Evolutionary conservation across 2,113 vertebrate species (phyloP).

Genomic region (Sakesphorus luctuosus): DNA sequence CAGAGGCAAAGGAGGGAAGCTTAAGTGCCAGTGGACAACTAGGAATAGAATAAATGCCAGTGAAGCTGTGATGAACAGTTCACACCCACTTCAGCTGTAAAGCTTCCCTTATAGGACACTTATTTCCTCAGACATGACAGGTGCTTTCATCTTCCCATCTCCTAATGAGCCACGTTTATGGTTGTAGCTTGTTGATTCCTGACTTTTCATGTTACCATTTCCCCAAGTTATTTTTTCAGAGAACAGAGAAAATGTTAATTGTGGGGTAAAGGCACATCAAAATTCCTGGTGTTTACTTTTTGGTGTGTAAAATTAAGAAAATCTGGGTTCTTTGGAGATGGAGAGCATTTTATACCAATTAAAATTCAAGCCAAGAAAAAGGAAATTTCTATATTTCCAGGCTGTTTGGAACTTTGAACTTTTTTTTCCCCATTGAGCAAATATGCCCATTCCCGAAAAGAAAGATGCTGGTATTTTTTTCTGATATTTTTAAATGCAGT

Average conservation of each 20-base stretch:
- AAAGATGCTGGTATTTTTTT: neutral
- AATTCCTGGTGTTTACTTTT: neutral
- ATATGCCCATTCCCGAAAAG: neutral
- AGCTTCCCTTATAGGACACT: neutral
- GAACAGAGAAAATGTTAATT: neutral
- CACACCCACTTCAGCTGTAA: neutral
- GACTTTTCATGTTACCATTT: neutral
- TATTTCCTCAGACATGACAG: neutral
- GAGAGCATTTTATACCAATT: neutral
- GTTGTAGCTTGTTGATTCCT: neutral
- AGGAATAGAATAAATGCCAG: neutral
- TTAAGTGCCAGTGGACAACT: neutral
- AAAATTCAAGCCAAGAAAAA: neutral
- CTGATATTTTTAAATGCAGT: neutral
- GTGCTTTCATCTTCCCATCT: neutral
- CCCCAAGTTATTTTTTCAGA: neutral
- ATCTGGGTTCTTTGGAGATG: neutral
- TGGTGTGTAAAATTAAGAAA: neutral
- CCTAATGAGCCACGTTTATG: neutral
- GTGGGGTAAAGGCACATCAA: neutral
- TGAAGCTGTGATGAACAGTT: neutral
- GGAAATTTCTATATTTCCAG: neutral
- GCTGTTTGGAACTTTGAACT: neutral
- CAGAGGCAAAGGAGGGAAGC: neutral
- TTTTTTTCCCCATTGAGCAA: neutral